Percentiles rank a stretch among this genome's conserved stretches.
These are phyloP conservation scores for Regulus satrapa DNA, from an alignment of 2,113 vertebrate species.

Conservation along the genomic window DNA sequence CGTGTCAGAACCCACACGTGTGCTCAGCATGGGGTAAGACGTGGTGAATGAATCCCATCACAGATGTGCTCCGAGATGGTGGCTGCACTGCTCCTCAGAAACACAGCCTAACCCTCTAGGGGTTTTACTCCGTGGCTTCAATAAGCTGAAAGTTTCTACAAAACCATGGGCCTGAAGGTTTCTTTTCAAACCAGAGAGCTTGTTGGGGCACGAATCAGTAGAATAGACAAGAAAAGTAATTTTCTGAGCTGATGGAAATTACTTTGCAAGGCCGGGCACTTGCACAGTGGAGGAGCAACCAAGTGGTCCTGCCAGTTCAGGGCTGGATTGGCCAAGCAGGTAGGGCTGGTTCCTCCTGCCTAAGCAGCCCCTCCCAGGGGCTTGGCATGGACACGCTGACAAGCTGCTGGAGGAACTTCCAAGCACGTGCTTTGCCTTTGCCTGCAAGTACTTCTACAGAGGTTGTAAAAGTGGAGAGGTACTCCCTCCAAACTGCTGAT, in stretches of 20 bases:
- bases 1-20: rapidly evolving
- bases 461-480: not conserved
- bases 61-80: not conserved
- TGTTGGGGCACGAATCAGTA: not conserved
- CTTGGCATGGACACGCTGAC: not conserved
- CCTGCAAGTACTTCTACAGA: not conserved
- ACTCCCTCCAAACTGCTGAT: not conserved
- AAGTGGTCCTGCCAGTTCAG: not conserved
- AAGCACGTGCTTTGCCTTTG: not conserved
- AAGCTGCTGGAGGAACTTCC: not conserved
- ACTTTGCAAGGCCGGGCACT: not conserved
- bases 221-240: not conserved
- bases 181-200: not conserved
- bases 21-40: not conserved
- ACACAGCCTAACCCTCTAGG: not conserved
- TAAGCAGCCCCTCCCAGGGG: not conserved
- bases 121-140: not conserved
- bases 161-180: not conserved
- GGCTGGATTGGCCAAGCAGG: not conserved
- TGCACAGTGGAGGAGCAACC: not conserved
- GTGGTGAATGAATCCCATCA: not conserved
- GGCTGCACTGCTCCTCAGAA: not conserved
- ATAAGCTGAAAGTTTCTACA: not conserved
- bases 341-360: not conserved
- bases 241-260: not conserved